phyloP scores from a whole-genome alignment of 2,113 vertebrate genomes.

The Rhizomys pruinosus region DNA sequence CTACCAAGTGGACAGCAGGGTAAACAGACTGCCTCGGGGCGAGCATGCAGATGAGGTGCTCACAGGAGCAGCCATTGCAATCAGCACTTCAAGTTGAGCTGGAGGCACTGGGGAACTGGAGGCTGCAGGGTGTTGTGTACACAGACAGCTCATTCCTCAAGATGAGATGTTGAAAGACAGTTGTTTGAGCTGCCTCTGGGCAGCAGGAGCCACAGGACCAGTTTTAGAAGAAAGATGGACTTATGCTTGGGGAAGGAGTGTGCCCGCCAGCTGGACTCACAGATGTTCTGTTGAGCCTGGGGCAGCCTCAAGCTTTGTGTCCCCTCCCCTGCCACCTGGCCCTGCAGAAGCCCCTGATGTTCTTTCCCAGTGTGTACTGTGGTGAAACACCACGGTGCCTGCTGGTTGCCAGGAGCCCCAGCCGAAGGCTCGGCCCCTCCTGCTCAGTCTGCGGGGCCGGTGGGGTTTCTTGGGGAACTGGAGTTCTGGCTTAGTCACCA shows the following conservation, averaged over 20 bases:
- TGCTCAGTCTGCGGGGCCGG: not conserved
- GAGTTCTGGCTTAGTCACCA: not conserved
- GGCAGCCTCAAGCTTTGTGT: not conserved
- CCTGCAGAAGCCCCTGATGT: too few relatives aligned
- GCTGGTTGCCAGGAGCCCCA: not conserved
- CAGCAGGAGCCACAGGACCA: not conserved
- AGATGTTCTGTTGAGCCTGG: not conserved
- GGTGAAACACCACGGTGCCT: not conserved
- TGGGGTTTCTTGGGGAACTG: not conserved
- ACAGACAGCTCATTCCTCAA: not conserved
- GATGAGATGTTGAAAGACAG: not conserved
- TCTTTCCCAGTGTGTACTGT: not conserved
- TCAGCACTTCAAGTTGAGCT: not conserved
- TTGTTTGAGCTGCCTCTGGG: not conserved
- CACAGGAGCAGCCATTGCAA: rapidly evolving
- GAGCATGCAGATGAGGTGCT: too few relatives aligned
- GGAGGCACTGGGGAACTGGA: not conserved
- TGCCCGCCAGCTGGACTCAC: not conserved
- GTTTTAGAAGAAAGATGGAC: not conserved
- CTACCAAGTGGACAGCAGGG: not conserved
- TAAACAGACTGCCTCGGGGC: not conserved
- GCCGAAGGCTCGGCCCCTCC: not conserved
- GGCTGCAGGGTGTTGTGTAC: not conserved
- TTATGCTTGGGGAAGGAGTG: not conserved
- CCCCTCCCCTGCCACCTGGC: not conserved